Evolutionary conservation across 2,797 vertebrate species (phyloP).

Genomic region (Thalassophryne amazonica): DNA sequence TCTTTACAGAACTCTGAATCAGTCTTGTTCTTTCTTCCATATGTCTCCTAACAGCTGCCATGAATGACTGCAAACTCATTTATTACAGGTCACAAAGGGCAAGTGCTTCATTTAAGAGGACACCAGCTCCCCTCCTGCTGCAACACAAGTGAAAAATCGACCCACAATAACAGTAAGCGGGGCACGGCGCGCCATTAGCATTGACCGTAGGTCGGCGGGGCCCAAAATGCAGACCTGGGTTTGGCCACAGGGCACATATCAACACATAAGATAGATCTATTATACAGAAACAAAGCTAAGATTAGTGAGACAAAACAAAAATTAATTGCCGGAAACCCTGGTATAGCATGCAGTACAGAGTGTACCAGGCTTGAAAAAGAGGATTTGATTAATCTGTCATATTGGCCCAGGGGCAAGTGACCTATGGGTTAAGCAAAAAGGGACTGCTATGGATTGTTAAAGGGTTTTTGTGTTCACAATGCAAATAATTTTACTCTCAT

Average conservation of each 20-base stretch:
- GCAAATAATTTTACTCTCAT: too few species aligned
- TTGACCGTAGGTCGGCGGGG: conserved; percentile 30
- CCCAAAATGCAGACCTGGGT: conserved; percentile 19
- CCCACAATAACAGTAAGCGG: conserved; percentile 59
- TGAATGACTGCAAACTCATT: conserved; percentile 74
- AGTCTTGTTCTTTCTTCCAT: conserved; percentile 54
- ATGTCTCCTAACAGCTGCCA: conserved; percentile 76
- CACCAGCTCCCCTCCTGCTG: conserved; percentile 33
- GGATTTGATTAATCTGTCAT: too few species aligned
- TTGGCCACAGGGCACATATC: background rate
- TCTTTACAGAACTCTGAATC: conserved; percentile 31
- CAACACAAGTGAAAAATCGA: conserved; percentile 64
- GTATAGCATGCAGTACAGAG: too few species aligned
- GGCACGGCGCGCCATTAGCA: conserved; percentile 41
- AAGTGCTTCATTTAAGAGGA: conserved; percentile 77
- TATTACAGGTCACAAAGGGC: conserved; percentile 78
- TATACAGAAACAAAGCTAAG: background rate
- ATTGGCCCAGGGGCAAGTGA: too few species aligned
- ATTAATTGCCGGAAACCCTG: too few species aligned
- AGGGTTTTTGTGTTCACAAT: too few species aligned
- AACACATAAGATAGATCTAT: background rate
- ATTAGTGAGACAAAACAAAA: too few species aligned
- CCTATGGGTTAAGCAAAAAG: too few species aligned
- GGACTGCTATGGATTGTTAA: too few species aligned
- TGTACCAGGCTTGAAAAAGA: too few species aligned